These are phyloP conservation scores for Drosophila erecta DNA, from an alignment of 1,140 invertebrate species.

Conservation along the genomic window DNA sequence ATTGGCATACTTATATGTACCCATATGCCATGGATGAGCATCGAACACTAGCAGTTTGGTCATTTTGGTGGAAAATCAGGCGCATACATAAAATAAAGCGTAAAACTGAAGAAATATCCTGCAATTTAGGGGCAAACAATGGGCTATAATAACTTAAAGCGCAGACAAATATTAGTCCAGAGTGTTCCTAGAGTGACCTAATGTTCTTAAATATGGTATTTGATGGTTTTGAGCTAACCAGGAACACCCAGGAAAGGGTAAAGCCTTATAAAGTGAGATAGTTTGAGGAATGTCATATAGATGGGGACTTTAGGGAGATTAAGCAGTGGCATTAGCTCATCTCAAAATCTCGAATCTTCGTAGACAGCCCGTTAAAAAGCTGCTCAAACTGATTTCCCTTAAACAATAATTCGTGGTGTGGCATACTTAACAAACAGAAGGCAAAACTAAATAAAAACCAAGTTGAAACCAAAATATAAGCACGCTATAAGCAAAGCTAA, in stretches of 20 bases:
- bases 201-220: not conserved
- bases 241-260: not conserved
- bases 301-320: constrained; percentile 1
- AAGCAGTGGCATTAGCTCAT: constrained; percentile 5
- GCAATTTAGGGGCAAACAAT: not conserved
- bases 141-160: not conserved
- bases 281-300: not conserved
- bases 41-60: constrained; percentile 17
- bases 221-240: not conserved
- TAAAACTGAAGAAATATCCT: constrained; percentile 8
- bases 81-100: constrained; percentile 14
- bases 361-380: not conserved
- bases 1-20: constrained; percentile 11
- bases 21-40: constrained; percentile 4
- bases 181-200: not conserved
- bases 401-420: constrained; percentile 74
- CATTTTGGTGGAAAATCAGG: constrained; percentile 12
- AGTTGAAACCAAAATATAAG: constrained; percentile 36
- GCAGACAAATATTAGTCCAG: not conserved
- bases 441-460: constrained; percentile 37
- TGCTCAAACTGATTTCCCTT: constrained; percentile 16
- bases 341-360: not conserved
- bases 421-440: constrained; percentile 24
- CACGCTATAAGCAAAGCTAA: constrained; percentile 41
- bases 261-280: not conserved